phyloP scores from a whole-genome alignment of 2,888 invertebrate genomes.

The Lacanobia wlatinum region DNA sequence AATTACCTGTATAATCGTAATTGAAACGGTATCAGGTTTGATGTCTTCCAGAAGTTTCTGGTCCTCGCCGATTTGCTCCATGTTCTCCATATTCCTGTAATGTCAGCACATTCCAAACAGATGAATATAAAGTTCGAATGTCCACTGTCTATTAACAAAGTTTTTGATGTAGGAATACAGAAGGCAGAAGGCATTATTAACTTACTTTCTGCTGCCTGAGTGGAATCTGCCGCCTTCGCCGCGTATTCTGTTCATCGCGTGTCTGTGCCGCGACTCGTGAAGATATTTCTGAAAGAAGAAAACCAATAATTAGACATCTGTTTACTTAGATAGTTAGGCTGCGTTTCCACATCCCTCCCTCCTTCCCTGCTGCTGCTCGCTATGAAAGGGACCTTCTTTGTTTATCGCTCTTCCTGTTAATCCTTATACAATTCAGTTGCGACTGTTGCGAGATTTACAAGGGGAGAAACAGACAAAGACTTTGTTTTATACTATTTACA shows the following conservation, averaged over 20 bases:
- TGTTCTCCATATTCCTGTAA: conserved; percentile 77
- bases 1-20: conserved; percentile 86
- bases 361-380: no score
- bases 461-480: no score
- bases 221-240: conserved; percentile 99
- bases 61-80: conserved; percentile 71
- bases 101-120: conserved; percentile 53
- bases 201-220: conserved; percentile 91
- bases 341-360: no score
- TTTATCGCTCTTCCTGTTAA: no score
- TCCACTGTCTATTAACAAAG: background rate
- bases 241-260: conserved; percentile 99
- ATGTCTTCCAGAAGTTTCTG: conserved; percentile 82
- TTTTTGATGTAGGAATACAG: background rate
- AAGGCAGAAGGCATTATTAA: conserved; percentile 42
- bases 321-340: no score
- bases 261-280: conserved; percentile 99
- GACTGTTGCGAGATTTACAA: no score
- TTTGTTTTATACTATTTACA: no score
- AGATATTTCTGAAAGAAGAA: conserved; percentile 95
- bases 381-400: no score
- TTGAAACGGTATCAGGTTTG: conserved; percentile 87
- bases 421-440: no score
- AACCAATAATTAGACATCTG: background rate
- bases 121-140: conserved; percentile 45